A percentile compares a stretch with the other conserved stretches of the same genome.
These are phyloP conservation scores for Nyctibius bracteatus DNA, from an alignment of 2,113 vertebrate species.

Conservation along the genomic window DNA sequence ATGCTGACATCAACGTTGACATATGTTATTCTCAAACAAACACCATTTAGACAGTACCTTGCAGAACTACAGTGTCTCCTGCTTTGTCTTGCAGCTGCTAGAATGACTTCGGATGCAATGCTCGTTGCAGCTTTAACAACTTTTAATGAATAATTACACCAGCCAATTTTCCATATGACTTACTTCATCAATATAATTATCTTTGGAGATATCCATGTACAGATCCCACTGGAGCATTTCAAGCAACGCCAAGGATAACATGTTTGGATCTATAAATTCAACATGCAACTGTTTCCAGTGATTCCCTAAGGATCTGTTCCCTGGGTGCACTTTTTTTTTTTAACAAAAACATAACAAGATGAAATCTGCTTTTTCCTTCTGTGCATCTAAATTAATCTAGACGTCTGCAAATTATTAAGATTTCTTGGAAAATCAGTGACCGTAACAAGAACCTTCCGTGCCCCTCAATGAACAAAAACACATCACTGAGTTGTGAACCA, in stretches of 20 bases:
- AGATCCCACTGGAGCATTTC: background rate
- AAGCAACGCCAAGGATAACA: conserved; percentile 6
- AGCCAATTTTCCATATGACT: conserved; percentile 4
- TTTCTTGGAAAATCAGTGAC: conserved; percentile 26
- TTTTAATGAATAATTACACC: conserved; percentile 24
- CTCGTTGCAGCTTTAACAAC: background rate
- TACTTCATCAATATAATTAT: background rate
- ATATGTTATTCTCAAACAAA: background rate
- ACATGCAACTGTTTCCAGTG: background rate
- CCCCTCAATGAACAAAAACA: background rate
- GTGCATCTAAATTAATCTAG: background rate
- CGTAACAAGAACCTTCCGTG: background rate
- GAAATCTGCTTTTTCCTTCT: background rate
- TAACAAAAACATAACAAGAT: background rate
- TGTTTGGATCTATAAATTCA: conserved; percentile 1
- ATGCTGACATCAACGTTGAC: background rate
- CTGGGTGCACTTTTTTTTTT: background rate
- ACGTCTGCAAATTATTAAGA: conserved; percentile 21
- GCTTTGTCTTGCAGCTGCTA: background rate
- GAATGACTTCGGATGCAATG: background rate
- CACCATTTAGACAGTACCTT: background rate
- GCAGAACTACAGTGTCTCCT: background rate
- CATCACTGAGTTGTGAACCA: background rate
- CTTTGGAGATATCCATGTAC: background rate
- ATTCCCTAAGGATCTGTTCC: background rate